These are phyloP conservation scores for Globicephala melas DNA, from an alignment of 2,113 vertebrate species.

Conservation along the genomic window DNA sequence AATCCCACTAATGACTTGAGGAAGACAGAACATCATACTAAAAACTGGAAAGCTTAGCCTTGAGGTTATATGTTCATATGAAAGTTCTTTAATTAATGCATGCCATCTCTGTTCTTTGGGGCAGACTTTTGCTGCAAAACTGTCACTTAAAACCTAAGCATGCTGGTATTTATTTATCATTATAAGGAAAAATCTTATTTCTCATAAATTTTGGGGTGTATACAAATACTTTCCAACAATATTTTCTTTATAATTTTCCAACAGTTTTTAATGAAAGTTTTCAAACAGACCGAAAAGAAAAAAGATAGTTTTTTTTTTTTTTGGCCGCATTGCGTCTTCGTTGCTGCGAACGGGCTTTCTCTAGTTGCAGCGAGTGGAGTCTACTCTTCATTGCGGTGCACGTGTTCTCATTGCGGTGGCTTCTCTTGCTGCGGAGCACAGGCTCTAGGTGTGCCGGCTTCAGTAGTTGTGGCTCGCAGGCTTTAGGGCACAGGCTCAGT, in stretches of 20 bases:
- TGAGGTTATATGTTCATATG: background rate
- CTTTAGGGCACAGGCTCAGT: no score
- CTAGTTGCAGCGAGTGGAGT: no score
- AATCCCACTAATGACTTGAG: background rate
- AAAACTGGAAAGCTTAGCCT: background rate
- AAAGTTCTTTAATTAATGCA: constrained; percentile 47
- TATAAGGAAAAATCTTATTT: constrained; percentile 10
- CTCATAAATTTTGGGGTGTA: background rate
- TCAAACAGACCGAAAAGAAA: background rate
- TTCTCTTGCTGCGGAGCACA: no score
- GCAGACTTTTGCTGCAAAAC: background rate
- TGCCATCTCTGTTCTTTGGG: constrained; percentile 6
- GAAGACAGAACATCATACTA: background rate
- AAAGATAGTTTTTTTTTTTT: background rate
- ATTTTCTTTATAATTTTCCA: background rate
- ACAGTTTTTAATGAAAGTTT: background rate
- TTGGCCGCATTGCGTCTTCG: no score
- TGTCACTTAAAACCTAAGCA: constrained; percentile 24
- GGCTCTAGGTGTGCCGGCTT: no score
- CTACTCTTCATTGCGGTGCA: no score
- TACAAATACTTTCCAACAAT: background rate
- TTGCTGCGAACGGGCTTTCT: no score
- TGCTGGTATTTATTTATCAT: background rate
- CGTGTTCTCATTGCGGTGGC: no score
- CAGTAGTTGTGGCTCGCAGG: no score